These are phyloP conservation scores for Malacoraja senta DNA, from an alignment of 2,797 vertebrate species.

Conservation along the genomic window DNA sequence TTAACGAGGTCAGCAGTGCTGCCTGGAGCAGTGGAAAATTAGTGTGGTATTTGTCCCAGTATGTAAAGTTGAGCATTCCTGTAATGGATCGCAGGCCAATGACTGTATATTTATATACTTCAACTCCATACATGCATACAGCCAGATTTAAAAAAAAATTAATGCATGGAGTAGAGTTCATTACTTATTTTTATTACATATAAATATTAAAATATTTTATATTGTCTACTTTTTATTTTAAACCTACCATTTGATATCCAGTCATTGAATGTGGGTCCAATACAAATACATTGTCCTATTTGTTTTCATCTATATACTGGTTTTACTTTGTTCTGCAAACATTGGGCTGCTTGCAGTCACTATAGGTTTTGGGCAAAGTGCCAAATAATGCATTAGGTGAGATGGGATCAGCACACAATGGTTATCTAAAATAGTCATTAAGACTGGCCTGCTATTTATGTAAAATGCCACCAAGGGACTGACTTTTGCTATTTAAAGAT, in stretches of 20 bases:
- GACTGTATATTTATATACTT: constrained; percentile 10
- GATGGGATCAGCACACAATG: not conserved
- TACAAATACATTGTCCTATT: not conserved
- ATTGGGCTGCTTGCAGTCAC: not conserved
- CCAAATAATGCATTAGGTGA: not conserved
- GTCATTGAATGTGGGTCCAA: not conserved
- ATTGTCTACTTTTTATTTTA: constrained; percentile 34
- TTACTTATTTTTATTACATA: constrained; percentile 33
- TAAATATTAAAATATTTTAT: constrained; percentile 27
- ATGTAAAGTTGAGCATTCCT: not conserved
- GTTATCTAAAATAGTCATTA: not conserved
- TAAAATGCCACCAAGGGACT: not conserved
- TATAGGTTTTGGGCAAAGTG: not conserved
- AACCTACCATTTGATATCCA: constrained; percentile 21
- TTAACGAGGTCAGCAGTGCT: not conserved
- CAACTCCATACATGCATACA: not conserved
- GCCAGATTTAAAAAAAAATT: not conserved
- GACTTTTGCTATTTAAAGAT: not conserved
- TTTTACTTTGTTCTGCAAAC: not conserved
- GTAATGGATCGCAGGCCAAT: not conserved
- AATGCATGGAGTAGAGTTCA: constrained; percentile 10
- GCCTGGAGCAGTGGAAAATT: not conserved
- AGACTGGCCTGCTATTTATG: not conserved
- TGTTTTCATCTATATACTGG: not conserved
- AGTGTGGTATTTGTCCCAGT: not conserved